Evolutionary conservation across 1,140 invertebrate genomes (phyloP), one percentile per base, ranked within the genome.

Genomic region (Whitmania pigra): DNA sequence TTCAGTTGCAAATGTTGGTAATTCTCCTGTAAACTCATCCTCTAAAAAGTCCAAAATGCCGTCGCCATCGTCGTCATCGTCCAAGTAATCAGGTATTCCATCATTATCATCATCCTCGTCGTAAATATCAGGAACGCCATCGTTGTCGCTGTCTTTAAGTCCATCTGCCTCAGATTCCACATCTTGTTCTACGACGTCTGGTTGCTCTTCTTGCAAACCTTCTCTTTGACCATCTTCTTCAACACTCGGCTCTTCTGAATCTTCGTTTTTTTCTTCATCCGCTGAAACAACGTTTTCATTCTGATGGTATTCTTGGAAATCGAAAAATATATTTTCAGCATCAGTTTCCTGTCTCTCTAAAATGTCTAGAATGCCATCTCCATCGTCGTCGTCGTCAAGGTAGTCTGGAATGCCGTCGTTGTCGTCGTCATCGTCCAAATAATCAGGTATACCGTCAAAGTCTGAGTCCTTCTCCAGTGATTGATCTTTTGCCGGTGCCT

Each of bases 391-490:
- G 17, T 73, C 31, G 36, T 74, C 73, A 5, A 53, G 53, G n/a
- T 74, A 55, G 49, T 74, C 73, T 20, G 74, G 74, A 74, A 74
- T 69, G 55, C 74, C 74, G 71, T 74, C 74, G 49, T 74, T 74
- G 71, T 74, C 74, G 73, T 74, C 74, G 31, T 74, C 74, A 40
- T 74, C 63, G 68, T 74, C 74, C n/a, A 74, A 40, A 55, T 74
- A 67, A 31, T 74, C 73, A 11, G 74, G 74, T 54, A 74, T 74
- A 15, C 74, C 74, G 55, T 74, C 74, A 27, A 5, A 43, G 71
- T 73, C 74, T 29, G 67, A 43, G 36, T 74, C 74, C 18, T 57
- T 66, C 49, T 25, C 36, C 25, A 29, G 25, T 13, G 27, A 31
- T n/a, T 4, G n/a, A n/a, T 25, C 49, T 7, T 15, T 25, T 43